These are phyloP conservation scores for Drosophila gaucha DNA, from an alignment of 2,888 invertebrate genomes.

Conservation along the genomic window DNA sequence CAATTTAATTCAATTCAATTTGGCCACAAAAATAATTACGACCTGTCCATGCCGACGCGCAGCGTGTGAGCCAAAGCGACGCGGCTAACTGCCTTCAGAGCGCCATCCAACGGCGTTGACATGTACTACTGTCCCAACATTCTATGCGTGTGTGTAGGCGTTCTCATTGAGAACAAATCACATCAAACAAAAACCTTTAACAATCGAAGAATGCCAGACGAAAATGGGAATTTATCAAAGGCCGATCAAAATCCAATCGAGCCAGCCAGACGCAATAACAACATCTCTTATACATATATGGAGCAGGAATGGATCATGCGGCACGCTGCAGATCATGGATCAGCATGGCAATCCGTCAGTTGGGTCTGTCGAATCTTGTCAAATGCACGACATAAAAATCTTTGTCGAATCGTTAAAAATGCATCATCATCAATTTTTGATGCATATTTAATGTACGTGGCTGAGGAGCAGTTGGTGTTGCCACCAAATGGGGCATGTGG, in stretches of 20 bases:
- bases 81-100: constrained; percentile 25
- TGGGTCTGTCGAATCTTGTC: constrained; percentile 66
- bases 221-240: constrained; percentile 58
- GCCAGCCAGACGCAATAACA: constrained; percentile 36
- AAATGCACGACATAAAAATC: constrained; percentile 74
- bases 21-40: constrained; percentile 78
- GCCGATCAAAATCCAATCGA: constrained; percentile 73
- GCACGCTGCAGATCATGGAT: constrained; percentile 17
- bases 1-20: constrained; percentile 79
- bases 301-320: constrained; percentile 23
- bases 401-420: constrained; percentile 75
- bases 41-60: constrained; percentile 76
- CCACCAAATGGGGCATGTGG: constrained; percentile 12
- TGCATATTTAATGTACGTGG: constrained; percentile 76
- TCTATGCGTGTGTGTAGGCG: constrained; percentile 29
- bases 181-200: constrained; percentile 23
- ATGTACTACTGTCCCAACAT: constrained; percentile 49
- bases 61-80: constrained; percentile 61
- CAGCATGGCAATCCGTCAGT: constrained; percentile 52
- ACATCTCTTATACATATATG: background rate
- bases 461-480: constrained; percentile 14
- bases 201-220: constrained; percentile 29
- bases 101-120: constrained; percentile 66
- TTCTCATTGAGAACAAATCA: constrained; percentile 37
- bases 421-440: constrained; percentile 80